A percentile compares a stretch with the other conserved stretches of the same genome.
Conservation (phyloP, 2,797 vertebrate species). For the Sebastes itinus region DNA sequence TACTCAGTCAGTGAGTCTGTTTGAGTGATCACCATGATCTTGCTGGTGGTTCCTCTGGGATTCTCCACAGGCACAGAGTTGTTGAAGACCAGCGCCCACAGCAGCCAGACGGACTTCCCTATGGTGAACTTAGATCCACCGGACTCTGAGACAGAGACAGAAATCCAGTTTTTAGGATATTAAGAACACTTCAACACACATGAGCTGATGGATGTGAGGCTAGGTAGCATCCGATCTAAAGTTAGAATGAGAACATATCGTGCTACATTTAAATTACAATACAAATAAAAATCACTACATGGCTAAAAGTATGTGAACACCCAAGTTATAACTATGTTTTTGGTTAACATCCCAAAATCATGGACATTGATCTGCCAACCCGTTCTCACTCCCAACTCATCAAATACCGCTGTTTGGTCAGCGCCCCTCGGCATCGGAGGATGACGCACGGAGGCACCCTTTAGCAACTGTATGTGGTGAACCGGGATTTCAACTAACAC, state of each 20-base stretch:
- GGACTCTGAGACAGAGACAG: conserved; percentile 73
- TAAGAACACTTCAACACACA: neutral
- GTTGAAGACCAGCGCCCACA: conserved; percentile 96
- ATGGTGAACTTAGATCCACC: conserved; percentile 94
- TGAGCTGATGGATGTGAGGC: neutral
- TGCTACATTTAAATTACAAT: neutral
- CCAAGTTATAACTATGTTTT: neutral
- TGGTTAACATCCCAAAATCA: neutral
- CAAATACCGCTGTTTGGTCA: too few species aligned
- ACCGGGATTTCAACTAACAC: too few species aligned
- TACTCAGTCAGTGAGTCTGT: too few species aligned
- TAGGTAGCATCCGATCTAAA: neutral
- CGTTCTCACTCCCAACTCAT: too few species aligned
- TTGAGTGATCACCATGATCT: conserved; percentile 88
- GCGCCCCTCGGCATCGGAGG: too few species aligned
- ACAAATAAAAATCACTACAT: neutral
- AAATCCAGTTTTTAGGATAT: neutral
- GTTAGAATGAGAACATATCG: neutral
- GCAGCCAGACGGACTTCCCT: conserved; percentile 93
- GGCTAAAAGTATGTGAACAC: neutral
- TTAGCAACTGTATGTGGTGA: too few species aligned
- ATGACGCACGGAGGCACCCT: too few species aligned
- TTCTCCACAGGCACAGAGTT: conserved; percentile 97
- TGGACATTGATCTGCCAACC: neutral
- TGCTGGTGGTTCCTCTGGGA: conserved; percentile 93